Conservation (phyloP, 2,888 invertebrate genomes). For the Coleophora deauratella region DNA sequence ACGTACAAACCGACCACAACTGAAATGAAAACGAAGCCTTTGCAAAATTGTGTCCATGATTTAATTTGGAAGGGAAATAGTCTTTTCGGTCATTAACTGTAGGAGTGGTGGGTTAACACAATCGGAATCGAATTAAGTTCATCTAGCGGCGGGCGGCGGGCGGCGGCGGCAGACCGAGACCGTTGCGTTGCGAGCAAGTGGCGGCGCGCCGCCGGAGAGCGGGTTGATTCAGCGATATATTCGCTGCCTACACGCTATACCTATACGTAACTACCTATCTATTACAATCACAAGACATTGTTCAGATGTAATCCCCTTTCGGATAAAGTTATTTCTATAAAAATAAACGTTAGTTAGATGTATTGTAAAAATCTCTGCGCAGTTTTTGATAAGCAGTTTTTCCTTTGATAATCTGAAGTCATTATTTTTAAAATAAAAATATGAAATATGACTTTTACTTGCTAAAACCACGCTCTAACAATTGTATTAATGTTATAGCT, state of each 20-base stretch:
- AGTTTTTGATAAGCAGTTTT: too few relatives aligned
- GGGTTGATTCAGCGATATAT: conserved; percentile 59
- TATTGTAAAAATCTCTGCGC: too few relatives aligned
- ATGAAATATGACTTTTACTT: too few relatives aligned
- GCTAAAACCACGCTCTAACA: too few relatives aligned
- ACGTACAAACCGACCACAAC: too few relatives aligned
- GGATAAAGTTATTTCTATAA: too few relatives aligned
- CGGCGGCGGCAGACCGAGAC: conserved; percentile 9
- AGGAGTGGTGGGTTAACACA: conserved; percentile 61
- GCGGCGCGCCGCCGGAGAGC: conserved; percentile 5
- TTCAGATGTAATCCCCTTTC: too few relatives aligned
- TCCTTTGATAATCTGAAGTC: too few relatives aligned
- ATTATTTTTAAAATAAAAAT: too few relatives aligned
- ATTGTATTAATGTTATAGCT: too few relatives aligned
- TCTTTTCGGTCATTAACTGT: conserved; percentile 59
- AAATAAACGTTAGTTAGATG: too few relatives aligned
- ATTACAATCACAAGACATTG: neutral
- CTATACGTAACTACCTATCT: neutral
- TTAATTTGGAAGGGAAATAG: conserved; percentile 8
- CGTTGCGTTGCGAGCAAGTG: conserved; percentile 44
- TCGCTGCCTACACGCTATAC: conserved; percentile 29
- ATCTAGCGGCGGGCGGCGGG: conserved; percentile 39
- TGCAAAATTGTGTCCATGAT: conserved; percentile 1
- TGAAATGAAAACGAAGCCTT: neutral
- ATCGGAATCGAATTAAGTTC: conserved; percentile 70